Evolutionary conservation across 2,888 invertebrate genomes (phyloP).

Genomic region (Cylindroiulus punctatus): DNA sequence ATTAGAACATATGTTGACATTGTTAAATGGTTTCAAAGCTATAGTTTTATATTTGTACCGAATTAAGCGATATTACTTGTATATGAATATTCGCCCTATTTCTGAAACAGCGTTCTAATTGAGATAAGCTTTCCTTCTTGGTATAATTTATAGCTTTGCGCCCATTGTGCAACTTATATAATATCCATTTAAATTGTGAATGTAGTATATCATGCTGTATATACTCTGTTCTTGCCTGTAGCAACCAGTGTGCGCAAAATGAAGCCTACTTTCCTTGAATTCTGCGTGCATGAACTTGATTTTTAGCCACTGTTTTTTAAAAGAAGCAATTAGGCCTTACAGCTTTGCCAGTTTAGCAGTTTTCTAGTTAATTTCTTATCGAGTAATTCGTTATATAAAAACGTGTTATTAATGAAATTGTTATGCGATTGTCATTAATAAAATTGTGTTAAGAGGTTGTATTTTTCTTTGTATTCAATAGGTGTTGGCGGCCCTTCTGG

Average conservation of each 20-base stretch:
- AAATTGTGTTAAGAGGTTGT: conserved; percentile 29
- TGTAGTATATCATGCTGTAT: neutral
- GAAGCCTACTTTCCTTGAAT: conserved; percentile 22
- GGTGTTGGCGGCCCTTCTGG: conserved; percentile 43
- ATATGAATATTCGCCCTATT: conserved; percentile 16
- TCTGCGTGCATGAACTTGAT: conserved; percentile 22
- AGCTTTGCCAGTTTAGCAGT: neutral
- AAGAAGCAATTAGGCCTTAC: conserved; percentile 16
- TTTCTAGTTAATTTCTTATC: neutral
- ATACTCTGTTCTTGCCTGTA: conserved; percentile 1
- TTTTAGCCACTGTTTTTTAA: neutral
- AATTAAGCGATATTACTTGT: neutral
- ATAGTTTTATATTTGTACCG: neutral
- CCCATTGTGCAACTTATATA: conserved; percentile 16
- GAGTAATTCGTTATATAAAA: neutral
- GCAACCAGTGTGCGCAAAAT: neutral
- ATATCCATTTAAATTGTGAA: neutral
- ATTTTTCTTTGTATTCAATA: conserved; percentile 36
- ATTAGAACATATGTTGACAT: conserved; percentile 3
- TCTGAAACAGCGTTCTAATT: neutral
- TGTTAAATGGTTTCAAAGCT: neutral
- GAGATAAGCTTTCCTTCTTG: conserved; percentile 2
- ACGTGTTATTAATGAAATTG: neutral
- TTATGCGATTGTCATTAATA: neutral
- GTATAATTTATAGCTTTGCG: conserved; percentile 14